Conservation (phyloP, 1,140 invertebrate genomes). For the Drusus annulatus region DNA sequence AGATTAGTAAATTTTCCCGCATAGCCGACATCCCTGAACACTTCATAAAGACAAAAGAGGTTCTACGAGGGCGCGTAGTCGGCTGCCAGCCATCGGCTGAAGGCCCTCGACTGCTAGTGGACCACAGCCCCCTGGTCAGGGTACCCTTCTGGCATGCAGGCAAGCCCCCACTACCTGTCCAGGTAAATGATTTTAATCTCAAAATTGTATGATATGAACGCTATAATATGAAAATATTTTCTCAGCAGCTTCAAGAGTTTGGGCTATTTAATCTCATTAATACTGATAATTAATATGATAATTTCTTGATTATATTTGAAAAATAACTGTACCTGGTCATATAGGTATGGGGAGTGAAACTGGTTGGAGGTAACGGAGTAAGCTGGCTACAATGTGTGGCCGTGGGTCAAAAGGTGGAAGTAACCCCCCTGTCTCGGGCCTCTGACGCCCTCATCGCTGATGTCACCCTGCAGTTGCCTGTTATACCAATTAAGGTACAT, state of each 20-base stretch:
- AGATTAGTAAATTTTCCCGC: conserved; percentile 72
- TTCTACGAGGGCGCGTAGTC: conserved; percentile 64
- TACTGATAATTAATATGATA: too few relatives aligned
- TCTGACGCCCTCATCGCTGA: conserved; percentile 44
- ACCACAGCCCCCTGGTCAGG: conserved; percentile 68
- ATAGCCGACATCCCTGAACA: conserved; percentile 67
- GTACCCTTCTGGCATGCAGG: conserved; percentile 71
- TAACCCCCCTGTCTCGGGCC: conserved; percentile 36
- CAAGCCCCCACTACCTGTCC: conserved; percentile 69
- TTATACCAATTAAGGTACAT: conserved; percentile 20
- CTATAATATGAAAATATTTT: too few relatives aligned
- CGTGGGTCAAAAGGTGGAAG: conserved; percentile 40
- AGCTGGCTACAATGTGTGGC: conserved; percentile 54
- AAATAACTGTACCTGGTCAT: too few relatives aligned
- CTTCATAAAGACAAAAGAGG: conserved; percentile 66
- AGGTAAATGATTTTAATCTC: too few relatives aligned
- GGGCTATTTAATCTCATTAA: too few relatives aligned
- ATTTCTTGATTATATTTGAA: too few relatives aligned
- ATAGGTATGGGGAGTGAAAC: conserved; percentile 55
- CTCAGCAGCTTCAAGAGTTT: too few relatives aligned
- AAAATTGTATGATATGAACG: too few relatives aligned
- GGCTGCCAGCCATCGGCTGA: conserved; percentile 67
- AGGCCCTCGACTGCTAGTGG: conserved; percentile 64
- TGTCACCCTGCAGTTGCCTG: conserved; percentile 49
- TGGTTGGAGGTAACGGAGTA: conserved; percentile 49